Evolutionary conservation across 2,113 vertebrate species (phyloP), one percentile per base, ranked within the genome.

Genomic region (Meriones unguiculatus): DNA sequence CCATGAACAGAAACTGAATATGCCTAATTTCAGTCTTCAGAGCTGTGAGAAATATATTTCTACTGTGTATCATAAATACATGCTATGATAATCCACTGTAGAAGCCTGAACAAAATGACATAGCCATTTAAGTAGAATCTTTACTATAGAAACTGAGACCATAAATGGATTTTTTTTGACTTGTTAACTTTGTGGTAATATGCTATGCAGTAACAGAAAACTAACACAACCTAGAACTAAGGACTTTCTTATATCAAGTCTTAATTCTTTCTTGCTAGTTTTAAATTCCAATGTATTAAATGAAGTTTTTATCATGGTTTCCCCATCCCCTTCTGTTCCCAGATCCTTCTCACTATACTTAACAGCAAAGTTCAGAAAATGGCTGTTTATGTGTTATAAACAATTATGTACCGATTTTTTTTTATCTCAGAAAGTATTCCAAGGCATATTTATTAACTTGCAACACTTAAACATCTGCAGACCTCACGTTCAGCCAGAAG

Each of bases 111-210:
- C 9, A 2, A 7, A 72, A 87, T 87, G 65, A 59, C 85, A 84
- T n/a, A 89, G 24, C 8, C 38, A 89, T 7, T 32, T 92, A 89
- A 69, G 30, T 65, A 46, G 22, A 86, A 10, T 82, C 35, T 73
- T 77, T 46, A 73, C 50, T 59, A 67, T 38, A 80, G 57, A 73
- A 87, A 73, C 11, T n/a, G 7, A 57, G n/a, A 62, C 35, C 28
- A 67, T 54, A 87, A 72, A 20, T 90, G 46, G 25, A 62, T 18
- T 2, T 65, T 87, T 64, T 90, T 90, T 86, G 38, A 73, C 25
- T 12, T 81, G 73, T 57, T 91, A 38, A 87, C 30, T 69, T 78
- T 93, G n/a, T 89, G 46, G 52, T 59, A 73, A 87, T 90, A 57
- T 59, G 65, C 57, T 54, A 80, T 57, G n/a, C 18, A 73, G 24